These are phyloP conservation scores for Psilanteris sp. DNA, from an alignment of 1,140 invertebrate genomes.

Conservation along the genomic window DNA sequence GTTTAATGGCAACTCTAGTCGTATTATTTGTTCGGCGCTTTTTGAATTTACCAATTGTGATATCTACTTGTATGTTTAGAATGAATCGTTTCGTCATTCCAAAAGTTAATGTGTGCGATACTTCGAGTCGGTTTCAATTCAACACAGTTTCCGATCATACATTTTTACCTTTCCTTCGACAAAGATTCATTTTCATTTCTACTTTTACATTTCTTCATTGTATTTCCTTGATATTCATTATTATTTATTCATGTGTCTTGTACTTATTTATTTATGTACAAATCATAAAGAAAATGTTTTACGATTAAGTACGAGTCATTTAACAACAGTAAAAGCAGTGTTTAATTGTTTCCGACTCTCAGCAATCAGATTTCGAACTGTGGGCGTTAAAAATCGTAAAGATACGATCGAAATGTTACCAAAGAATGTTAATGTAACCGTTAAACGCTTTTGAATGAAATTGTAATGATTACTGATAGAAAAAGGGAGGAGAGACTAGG, in stretches of 20 bases:
- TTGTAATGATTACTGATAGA: background rate
- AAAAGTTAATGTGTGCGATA: conserved; percentile 6
- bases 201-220: no score
- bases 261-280: background rate
- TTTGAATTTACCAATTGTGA: conserved; percentile 37
- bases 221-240: background rate
- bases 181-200: no score
- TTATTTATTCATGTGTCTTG: no score
- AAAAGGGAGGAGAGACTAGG: no score
- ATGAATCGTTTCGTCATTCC: conserved; percentile 30
- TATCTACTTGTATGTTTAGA: no score
- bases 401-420: conserved; percentile 36
- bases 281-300: no score
- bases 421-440: conserved; percentile 43
- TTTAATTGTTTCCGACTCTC: conserved; percentile 16
- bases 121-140: conserved; percentile 15
- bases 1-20: conserved; percentile 36
- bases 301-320: no score
- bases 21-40: conserved; percentile 24
- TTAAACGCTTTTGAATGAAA: conserved; percentile 28
- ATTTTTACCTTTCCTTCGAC: no score
- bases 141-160: background rate
- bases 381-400: conserved; percentile 14
- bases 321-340: no score
- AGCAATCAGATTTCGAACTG: background rate